Percentiles rank a stretch among this genome's conserved stretches.
Conservation (phyloP, 2,113 vertebrate species). For the Mesitornis unicolor region DNA sequence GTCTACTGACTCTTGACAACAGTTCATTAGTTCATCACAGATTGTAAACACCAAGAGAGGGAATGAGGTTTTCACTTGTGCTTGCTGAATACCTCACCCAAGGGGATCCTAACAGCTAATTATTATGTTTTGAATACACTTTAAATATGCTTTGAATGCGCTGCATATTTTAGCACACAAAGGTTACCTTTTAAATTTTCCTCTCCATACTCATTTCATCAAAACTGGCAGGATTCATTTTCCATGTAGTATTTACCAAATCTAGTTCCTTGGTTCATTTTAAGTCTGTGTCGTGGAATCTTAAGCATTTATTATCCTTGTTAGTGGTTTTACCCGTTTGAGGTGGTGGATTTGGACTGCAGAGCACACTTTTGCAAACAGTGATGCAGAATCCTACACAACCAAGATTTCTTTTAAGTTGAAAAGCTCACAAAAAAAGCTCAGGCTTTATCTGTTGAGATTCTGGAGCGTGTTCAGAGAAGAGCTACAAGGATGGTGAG, state of each 20-base stretch:
- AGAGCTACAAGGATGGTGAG: no score
- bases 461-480: no score
- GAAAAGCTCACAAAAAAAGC: neutral
- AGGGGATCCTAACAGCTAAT: neutral
- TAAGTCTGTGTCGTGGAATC: neutral
- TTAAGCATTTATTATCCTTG: neutral
- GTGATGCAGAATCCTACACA: neutral
- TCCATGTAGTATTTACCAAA: neutral
- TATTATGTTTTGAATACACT: neutral
- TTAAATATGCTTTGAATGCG: neutral
- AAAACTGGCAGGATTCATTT: neutral
- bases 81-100: neutral
- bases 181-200: rapidly evolving
- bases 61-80: neutral
- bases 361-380: neutral
- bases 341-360: neutral
- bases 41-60: neutral
- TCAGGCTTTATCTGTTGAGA: neutral
- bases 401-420: neutral
- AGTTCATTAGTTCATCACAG: neutral
- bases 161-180: neutral
- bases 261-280: neutral
- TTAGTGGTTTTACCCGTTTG: neutral
- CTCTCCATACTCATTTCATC: neutral
- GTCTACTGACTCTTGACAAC: neutral